Conservation (phyloP, 2,113 vertebrate genomes). For the Sinocyclocheilus anshuiensis region DNA sequence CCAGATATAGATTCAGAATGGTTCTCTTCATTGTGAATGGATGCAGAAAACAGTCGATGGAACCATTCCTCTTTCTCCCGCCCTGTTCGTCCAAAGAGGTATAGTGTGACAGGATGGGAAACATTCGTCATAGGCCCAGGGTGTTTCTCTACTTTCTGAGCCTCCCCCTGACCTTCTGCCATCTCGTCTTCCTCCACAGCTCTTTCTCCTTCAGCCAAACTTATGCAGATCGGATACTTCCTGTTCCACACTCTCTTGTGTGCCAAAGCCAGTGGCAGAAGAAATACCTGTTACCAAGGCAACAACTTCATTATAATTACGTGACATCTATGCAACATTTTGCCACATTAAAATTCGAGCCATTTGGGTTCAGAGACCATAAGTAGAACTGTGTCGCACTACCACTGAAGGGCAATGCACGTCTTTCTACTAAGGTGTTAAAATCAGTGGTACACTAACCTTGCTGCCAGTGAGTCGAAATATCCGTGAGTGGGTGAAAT, state of each 20-base stretch:
- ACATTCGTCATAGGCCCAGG: constrained; percentile 10
- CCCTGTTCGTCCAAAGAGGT: constrained; percentile 85
- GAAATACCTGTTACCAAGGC: constrained; percentile 76
- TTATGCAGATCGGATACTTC: constrained; percentile 89
- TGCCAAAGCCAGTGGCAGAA: constrained; percentile 81
- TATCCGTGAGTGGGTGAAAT: constrained; percentile 74
- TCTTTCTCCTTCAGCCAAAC: constrained; percentile 61
- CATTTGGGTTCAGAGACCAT: constrained; percentile 7
- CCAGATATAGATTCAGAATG: constrained; percentile 64
- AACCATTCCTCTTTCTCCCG: constrained; percentile 92
- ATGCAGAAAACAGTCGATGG: constrained; percentile 75
- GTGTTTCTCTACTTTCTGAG: not conserved
- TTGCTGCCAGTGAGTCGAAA: constrained; percentile 79
- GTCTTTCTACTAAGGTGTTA: not conserved
- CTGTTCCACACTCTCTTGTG: constrained; percentile 87
- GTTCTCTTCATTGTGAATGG: constrained; percentile 59
- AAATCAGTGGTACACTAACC: constrained; percentile 64
- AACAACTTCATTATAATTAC: constrained; percentile 41
- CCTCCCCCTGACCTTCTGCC: constrained; percentile 34
- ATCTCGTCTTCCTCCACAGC: constrained; percentile 53
- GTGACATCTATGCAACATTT: not conserved
- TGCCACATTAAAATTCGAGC: not conserved
- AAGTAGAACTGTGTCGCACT: not conserved
- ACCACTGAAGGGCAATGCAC: not conserved
- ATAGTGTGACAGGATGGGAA: constrained; percentile 66